phyloP scores from a whole-genome alignment of 2,888 invertebrate genomes.

The Campopleginae sp. region DNA sequence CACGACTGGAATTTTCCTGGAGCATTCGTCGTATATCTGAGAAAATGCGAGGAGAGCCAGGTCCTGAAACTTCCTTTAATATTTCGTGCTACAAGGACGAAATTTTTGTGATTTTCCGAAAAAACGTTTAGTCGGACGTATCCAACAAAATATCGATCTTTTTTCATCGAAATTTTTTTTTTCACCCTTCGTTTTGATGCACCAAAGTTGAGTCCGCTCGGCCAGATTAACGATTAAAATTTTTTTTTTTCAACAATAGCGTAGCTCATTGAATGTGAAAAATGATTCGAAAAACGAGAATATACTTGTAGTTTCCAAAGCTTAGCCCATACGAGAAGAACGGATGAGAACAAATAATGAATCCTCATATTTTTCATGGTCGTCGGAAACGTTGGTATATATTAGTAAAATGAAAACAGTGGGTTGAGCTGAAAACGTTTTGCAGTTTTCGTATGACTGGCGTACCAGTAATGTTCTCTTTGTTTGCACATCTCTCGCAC shows the following conservation, averaged over 20 bases:
- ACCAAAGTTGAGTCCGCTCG: no score
- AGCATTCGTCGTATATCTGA: no score
- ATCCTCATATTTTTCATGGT: background rate
- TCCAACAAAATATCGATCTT: no score
- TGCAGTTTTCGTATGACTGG: constrained; percentile 36
- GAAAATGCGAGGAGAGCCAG: no score
- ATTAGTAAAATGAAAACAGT: constrained; percentile 15
- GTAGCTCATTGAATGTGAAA: background rate
- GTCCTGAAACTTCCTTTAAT: no score
- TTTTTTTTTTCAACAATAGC: background rate
- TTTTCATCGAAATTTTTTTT: no score
- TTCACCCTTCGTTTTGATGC: no score
- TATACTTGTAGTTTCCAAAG: background rate
- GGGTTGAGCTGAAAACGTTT: constrained; percentile 35
- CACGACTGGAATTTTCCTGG: no score
- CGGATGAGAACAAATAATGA: background rate
- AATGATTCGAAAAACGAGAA: background rate
- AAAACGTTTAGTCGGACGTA: no score
- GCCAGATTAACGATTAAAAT: background rate
- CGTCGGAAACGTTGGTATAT: background rate
- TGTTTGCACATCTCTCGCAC: constrained; percentile 52
- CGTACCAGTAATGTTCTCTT: constrained; percentile 40
- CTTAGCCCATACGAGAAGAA: background rate
- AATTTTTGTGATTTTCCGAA: no score
- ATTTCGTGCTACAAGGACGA: no score